A percentile compares a stretch with the other conserved stretches of the same genome.
Conservation (phyloP, 2,797 vertebrate genomes). For the Coregonus sp. region DNA sequence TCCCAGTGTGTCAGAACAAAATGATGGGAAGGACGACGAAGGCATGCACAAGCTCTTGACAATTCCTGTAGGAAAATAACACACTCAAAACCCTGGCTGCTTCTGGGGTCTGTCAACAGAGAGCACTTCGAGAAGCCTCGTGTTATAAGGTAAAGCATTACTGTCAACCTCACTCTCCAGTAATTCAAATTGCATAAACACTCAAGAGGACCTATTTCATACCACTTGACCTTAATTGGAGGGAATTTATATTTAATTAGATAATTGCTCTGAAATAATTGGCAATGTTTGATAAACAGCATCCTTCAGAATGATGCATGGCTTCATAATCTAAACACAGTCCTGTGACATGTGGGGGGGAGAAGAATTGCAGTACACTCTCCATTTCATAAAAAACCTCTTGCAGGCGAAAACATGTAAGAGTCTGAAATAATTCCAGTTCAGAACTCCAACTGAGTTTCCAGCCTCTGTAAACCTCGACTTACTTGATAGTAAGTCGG, state of each 20-base stretch:
- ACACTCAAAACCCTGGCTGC: neutral
- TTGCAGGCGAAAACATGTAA: constrained; percentile 8
- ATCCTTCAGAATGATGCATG: constrained; percentile 27
- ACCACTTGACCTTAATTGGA: constrained; percentile 4
- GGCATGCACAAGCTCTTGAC: neutral
- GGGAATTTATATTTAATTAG: neutral
- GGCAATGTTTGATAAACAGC: constrained; percentile 26
- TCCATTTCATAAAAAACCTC: constrained; percentile 30
- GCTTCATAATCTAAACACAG: constrained; percentile 8
- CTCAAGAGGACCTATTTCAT: neutral
- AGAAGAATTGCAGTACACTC: neutral
- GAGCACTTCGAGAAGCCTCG: neutral
- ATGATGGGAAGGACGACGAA: neutral
- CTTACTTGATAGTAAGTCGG: neutral
- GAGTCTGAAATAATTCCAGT: constrained; percentile 5
- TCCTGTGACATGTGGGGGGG: neutral
- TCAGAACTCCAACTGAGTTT: neutral
- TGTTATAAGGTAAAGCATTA: neutral
- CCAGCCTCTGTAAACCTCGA: neutral
- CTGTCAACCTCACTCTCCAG: neutral
- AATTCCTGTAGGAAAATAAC: neutral
- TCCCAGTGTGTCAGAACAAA: neutral
- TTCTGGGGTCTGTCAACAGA: neutral
- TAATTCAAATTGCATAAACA: neutral
- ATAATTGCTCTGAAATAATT: constrained; percentile 32